Evolutionary conservation across 2,888 invertebrate species (phyloP).

Genomic region (Drosophila seclusa): DNA sequence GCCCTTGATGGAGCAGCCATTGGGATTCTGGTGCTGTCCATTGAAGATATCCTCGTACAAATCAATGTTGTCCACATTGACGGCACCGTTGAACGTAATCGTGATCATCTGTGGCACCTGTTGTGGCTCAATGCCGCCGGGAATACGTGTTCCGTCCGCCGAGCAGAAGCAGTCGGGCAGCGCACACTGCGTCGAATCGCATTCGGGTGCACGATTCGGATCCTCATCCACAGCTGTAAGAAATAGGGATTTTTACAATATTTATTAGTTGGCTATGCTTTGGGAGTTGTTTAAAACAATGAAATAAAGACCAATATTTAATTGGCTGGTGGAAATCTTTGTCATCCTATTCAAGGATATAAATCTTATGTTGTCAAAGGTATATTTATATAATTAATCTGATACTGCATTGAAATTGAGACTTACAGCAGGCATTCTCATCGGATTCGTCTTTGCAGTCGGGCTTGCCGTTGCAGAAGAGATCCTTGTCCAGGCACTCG

Average conservation of each 20-base stretch:
- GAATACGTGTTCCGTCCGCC: conserved; percentile 95
- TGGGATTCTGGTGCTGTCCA: conserved; percentile 93
- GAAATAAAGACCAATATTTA: background rate
- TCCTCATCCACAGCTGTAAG: conserved; percentile 92
- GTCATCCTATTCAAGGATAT: background rate
- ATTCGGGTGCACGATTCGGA: conserved; percentile 96
- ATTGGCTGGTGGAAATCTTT: background rate
- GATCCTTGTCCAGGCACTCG: conserved; percentile 95
- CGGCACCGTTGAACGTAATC: conserved; percentile 96
- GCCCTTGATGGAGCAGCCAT: conserved; percentile 94
- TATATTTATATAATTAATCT: background rate
- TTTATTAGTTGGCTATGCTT: background rate
- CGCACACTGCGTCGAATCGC: conserved; percentile 94
- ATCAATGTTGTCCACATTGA: conserved; percentile 96
- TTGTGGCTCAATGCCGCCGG: conserved; percentile 92
- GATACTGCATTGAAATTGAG: background rate
- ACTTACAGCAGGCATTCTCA: conserved; percentile 98
- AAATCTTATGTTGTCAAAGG: background rate
- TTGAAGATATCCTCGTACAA: conserved; percentile 96
- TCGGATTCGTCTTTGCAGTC: conserved; percentile 98
- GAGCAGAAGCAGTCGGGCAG: conserved; percentile 97
- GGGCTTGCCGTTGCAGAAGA: conserved; percentile 96
- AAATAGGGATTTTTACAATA: background rate
- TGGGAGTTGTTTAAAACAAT: background rate
- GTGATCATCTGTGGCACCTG: conserved; percentile 97